Evolutionary conservation across 2,888 invertebrate genomes (phyloP).

Genomic region (Lasioglossum calceatum): DNA sequence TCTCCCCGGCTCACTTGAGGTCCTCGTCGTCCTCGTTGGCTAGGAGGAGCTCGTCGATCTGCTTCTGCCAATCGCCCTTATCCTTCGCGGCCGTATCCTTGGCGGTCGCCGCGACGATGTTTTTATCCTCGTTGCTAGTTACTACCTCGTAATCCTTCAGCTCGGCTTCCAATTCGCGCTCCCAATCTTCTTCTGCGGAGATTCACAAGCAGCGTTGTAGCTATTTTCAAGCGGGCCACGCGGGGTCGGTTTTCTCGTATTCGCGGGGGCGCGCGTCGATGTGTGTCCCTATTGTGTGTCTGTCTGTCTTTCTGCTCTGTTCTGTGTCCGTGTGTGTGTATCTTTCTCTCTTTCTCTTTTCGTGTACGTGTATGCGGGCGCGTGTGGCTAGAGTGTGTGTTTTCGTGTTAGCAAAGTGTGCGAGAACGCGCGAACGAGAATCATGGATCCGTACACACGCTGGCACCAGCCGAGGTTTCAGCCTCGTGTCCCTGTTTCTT

Average conservation of each 20-base stretch:
- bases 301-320: not conserved
- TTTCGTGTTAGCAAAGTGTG: not conserved
- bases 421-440: slow-evolving; percentile 1
- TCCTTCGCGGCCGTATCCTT: slow-evolving; percentile 22
- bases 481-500: slow-evolving; percentile 47
- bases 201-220: slow-evolving; percentile 81
- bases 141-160: slow-evolving; percentile 98
- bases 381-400: not conserved
- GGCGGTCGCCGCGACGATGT: slow-evolving; percentile 21
- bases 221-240: not conserved
- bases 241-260: not conserved
- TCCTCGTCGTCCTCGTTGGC: slow-evolving; percentile 86
- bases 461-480: slow-evolving; percentile 4
- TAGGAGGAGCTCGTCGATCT: slow-evolving; percentile 89
- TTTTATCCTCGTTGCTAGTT: slow-evolving; percentile 84
- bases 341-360: not conserved
- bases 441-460: slow-evolving; percentile 3
- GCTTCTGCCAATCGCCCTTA: slow-evolving; percentile 89
- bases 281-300: not conserved
- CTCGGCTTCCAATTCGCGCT: slow-evolving; percentile 97
- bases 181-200: slow-evolving; percentile 94
- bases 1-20: slow-evolving; percentile 78
- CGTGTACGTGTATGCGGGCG: not conserved
- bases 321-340: not conserved
- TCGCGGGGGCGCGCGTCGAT: slow-evolving; percentile 14